phyloP scores from a whole-genome alignment of 1,140 invertebrate species.

The Hylaeus volcanicus region DNA sequence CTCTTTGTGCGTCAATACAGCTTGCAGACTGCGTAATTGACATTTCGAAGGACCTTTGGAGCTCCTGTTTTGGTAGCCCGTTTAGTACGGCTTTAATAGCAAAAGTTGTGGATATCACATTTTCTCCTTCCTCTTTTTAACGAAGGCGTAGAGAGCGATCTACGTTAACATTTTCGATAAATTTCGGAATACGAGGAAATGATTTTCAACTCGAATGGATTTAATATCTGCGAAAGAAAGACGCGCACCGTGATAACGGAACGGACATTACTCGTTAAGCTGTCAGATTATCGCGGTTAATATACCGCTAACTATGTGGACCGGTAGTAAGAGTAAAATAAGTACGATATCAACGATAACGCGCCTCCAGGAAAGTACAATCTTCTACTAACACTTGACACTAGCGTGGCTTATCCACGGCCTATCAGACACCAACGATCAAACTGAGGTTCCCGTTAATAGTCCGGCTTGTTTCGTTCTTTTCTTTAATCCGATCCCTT shows the following conservation, averaged over 20 bases:
- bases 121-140: too few relatives aligned
- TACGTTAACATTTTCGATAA: background rate
- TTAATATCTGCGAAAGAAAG: background rate
- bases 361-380: background rate
- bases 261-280: background rate
- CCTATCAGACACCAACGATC: background rate
- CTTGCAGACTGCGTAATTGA: too few relatives aligned
- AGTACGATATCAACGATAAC: conserved; percentile 5
- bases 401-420: background rate
- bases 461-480: background rate
- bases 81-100: too few relatives aligned
- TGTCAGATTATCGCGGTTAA: background rate
- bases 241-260: background rate
- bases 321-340: background rate
- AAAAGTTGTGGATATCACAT: too few relatives aligned
- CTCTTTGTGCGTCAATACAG: too few relatives aligned
- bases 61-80: too few relatives aligned
- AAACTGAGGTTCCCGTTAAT: conserved; percentile 11
- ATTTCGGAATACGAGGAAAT: background rate
- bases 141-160: too few relatives aligned
- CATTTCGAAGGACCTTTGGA: too few relatives aligned
- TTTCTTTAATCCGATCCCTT: conserved; percentile 8
- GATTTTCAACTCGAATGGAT: background rate
- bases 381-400: conserved; percentile 19
- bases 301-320: background rate